Percentiles rank a stretch among this genome's conserved stretches.
Conservation (phyloP, 2,888 invertebrate genomes). For the Schizaphis graminum region DNA sequence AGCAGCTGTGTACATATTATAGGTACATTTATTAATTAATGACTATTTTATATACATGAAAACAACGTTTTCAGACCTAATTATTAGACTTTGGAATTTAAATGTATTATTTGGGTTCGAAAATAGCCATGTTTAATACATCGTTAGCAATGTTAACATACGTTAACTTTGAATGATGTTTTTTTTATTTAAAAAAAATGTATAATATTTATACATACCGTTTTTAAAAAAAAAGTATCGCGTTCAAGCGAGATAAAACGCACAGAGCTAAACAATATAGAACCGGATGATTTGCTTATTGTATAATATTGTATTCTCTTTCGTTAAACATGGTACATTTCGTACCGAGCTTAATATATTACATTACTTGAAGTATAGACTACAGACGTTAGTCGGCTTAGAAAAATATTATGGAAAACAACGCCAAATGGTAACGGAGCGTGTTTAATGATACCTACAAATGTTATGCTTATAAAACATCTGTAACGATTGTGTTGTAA, state of each 20-base stretch:
- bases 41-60: not conserved
- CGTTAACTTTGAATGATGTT: not conserved
- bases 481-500: not conserved
- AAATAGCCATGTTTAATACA: not conserved
- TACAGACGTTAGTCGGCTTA: not conserved
- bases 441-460: not conserved
- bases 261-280: not conserved
- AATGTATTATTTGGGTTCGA: not conserved
- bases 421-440: not conserved
- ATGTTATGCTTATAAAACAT: not conserved
- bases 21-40: not conserved
- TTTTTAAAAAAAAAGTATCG: not conserved
- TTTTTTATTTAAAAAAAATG: not conserved
- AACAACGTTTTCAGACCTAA: not conserved
- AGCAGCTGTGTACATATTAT: not conserved
- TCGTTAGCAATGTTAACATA: not conserved
- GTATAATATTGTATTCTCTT: constrained; percentile 1
- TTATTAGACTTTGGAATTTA: not conserved
- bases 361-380: not conserved
- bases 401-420: not conserved
- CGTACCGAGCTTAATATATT: not conserved
- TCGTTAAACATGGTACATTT: not conserved
- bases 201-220: not conserved
- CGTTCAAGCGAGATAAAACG: not conserved
- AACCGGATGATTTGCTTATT: not conserved